Evolutionary conservation across 1,140 invertebrate genomes (phyloP).

Genomic region (Drosophila repleta): DNA sequence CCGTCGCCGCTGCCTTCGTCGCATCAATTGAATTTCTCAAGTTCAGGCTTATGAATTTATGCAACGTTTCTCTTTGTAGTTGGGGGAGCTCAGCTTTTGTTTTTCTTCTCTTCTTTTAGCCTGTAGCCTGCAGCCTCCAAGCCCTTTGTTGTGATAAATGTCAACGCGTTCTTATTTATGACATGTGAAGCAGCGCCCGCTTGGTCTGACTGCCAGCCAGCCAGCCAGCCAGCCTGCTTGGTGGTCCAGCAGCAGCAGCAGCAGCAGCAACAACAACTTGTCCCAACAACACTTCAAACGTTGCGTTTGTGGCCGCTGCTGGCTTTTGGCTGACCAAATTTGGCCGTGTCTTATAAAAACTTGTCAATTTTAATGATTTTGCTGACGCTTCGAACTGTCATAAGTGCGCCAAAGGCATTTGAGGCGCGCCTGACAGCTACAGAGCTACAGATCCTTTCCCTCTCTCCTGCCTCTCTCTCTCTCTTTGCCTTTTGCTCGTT

Average conservation of each 20-base stretch:
- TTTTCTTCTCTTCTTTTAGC: conserved; percentile 1
- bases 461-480: background rate
- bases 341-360: conserved; percentile 78
- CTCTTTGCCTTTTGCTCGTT: conserved; percentile 5
- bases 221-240: background rate
- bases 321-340: conserved; percentile 70
- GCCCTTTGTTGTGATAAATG: conserved; percentile 84
- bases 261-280: conserved; percentile 58
- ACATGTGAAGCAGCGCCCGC: conserved; percentile 79
- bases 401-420: conserved; percentile 78
- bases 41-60: conserved; percentile 79
- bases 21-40: conserved; percentile 82
- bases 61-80: conserved; percentile 65
- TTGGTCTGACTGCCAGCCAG: conserved; percentile 38
- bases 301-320: conserved; percentile 48
- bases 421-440: conserved; percentile 32
- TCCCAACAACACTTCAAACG: conserved; percentile 71
- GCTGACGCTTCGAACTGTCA: conserved; percentile 83
- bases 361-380: conserved; percentile 84
- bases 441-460: conserved; percentile 25
- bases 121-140: conserved; percentile 23
- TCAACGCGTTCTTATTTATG: conserved; percentile 84
- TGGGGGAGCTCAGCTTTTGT: conserved; percentile 51
- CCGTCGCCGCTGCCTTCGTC: conserved; percentile 32
- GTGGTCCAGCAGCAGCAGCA: conserved; percentile 22